phyloP scores from a whole-genome alignment of 1,140 invertebrate genomes.

The Tenebrio molitor region DNA sequence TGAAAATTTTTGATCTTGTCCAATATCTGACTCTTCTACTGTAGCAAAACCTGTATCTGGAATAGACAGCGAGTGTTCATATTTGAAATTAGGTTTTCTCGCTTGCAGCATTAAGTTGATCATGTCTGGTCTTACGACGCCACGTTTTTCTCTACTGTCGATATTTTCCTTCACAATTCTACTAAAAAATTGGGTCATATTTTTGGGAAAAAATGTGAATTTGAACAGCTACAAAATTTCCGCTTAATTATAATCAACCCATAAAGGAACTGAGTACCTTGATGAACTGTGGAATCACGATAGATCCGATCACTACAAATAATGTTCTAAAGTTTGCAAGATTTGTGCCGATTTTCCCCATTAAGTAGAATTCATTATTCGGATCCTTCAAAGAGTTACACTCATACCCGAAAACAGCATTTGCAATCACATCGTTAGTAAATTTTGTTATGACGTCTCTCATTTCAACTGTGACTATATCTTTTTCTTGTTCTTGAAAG shows the following conservation, averaged over 20 bases:
- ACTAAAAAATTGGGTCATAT: neutral
- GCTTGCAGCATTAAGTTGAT: slow-evolving; percentile 67
- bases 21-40: slow-evolving; percentile 10
- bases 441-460: slow-evolving; percentile 41
- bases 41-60: slow-evolving; percentile 9
- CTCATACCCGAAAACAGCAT: slow-evolving; percentile 45
- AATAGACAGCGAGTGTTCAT: slow-evolving; percentile 41
- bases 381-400: slow-evolving; percentile 67
- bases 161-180: slow-evolving; percentile 1
- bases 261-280: neutral
- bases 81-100: slow-evolving; percentile 60
- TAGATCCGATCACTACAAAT: neutral
- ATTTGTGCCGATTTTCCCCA: slow-evolving; percentile 65
- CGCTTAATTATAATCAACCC: too few species aligned
- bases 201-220: neutral
- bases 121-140: slow-evolving; percentile 66
- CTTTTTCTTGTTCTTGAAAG: slow-evolving; percentile 55
- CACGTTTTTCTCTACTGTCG: slow-evolving; percentile 7
- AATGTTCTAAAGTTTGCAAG: slow-evolving; percentile 47
- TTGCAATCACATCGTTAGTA: slow-evolving; percentile 33
- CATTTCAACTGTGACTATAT: slow-evolving; percentile 45
- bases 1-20: neutral
- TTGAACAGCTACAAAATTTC: neutral
- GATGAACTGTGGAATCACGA: neutral
- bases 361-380: slow-evolving; percentile 68